Conservation (phyloP, 2,113 vertebrate genomes). For the Callaeas wilsoni region DNA sequence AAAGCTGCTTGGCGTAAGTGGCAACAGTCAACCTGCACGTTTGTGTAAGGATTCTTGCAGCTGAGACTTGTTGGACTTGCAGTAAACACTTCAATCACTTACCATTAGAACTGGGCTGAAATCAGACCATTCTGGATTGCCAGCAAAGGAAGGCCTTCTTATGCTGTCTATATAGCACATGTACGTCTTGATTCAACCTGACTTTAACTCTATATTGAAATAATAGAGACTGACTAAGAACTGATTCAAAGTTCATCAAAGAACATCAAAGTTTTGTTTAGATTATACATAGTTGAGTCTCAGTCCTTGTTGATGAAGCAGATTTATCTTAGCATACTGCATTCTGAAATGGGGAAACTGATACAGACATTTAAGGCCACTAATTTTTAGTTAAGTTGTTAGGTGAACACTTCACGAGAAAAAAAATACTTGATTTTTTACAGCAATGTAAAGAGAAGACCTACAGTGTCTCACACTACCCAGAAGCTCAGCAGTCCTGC, state of each 20-base stretch:
- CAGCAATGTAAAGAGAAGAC: neutral
- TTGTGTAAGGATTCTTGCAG: neutral
- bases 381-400: neutral
- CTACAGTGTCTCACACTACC: neutral
- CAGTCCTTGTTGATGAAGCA: neutral
- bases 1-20: neutral
- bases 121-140: neutral
- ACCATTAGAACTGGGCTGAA: neutral
- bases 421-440: neutral
- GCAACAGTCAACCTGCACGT: neutral
- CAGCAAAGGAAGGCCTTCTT: neutral
- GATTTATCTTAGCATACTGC: neutral
- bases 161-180: neutral
- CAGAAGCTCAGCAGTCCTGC: neutral
- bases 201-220: neutral
- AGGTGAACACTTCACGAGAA: neutral
- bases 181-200: neutral
- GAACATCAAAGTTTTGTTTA: neutral
- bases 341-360: neutral
- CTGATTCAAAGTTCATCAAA: neutral
- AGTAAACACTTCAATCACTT: neutral
- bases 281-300: neutral
- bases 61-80: neutral
- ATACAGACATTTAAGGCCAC: neutral
- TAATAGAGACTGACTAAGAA: neutral